Base-by-base conservation (phyloP, 2,888 invertebrate species). In the Crematogaster levior region DNA sequence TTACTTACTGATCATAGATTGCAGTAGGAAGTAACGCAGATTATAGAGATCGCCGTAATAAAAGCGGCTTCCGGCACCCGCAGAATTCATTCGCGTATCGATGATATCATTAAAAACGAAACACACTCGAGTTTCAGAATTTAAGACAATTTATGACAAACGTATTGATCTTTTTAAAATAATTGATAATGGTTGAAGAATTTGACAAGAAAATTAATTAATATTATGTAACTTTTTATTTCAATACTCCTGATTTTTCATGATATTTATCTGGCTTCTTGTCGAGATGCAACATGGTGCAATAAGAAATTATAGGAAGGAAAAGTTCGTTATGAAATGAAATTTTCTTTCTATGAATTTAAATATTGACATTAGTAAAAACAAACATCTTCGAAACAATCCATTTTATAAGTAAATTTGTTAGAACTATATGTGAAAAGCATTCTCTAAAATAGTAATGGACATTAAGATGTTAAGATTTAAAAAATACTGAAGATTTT, bases 1-100 rank as follows among this genome's bases (percentile, higher is more conserved):
- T 74, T 56, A 74, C 81, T 81, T 53, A 61, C 60, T 82, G 27
- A 15, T 9, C 53, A 53, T 21, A 40, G 40, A 70, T 56, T 56
- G 53, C 18, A 30, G 43, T 70, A n/a, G 72, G 15, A 70, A 79
- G 72, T 43, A 43, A n/a, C 18, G 30, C 56, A 40, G 30, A 56
- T 77, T 77, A 75, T 37, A n/a, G 15, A n/a, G 27, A 40, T 75
- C 40, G 65, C 12, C 51, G 10, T 51, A 68, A 68, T 12, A 30
- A 77, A 65, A 68, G 2, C 24, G 40, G 6, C 48, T 75, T 68
- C 34, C 43, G 56, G 9, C n/a, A n/a, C 15, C 24, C 48, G n/a
- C 5, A 27, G 37, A n/a, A 65, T 73, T 15, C 18, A 43, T n/a
- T 37, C 65, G 15, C 18, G 7, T 40, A 24, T 56, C 40, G 7